These are phyloP conservation scores for Ochropleura leucogaster DNA, from an alignment of 2,888 invertebrate species.

Conservation along the genomic window DNA sequence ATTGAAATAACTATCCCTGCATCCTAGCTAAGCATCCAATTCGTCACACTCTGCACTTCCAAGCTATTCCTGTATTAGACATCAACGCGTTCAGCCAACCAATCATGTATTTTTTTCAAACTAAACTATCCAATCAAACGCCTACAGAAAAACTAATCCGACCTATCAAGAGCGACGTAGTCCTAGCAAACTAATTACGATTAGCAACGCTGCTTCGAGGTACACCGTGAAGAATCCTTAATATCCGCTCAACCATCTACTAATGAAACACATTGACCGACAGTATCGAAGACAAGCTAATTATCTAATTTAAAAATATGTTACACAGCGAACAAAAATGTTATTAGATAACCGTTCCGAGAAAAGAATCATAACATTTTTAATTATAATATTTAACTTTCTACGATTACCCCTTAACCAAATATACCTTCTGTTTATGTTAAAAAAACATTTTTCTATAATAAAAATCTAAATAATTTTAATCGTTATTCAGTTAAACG, in stretches of 20 bases:
- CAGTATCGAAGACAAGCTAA: conserved; percentile 27
- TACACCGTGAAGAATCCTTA: conserved; percentile 58
- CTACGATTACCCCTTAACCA: neutral
- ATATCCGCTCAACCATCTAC: conserved; percentile 44
- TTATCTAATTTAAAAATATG: conserved; percentile 39
- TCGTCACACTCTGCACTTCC: conserved; percentile 24
- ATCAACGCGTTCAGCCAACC: conserved; percentile 39
- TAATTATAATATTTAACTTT: conserved; percentile 14
- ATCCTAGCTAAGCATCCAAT: conserved; percentile 11
- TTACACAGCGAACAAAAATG: conserved; percentile 24
- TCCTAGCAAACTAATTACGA: conserved; percentile 54
- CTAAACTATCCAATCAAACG: conserved; percentile 20
- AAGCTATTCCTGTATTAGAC: conserved; percentile 40
- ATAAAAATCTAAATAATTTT: conserved; percentile 8
- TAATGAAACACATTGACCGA: conserved; percentile 49
- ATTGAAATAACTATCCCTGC: conserved; percentile 8
- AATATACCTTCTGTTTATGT: neutral
- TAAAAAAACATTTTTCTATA: neutral
- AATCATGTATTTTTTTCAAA: conserved; percentile 10
- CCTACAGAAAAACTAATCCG: neutral
- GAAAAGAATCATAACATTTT: conserved; percentile 17
- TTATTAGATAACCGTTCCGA: conserved; percentile 24
- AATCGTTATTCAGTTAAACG: conserved; percentile 9
- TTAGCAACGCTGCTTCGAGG: conserved; percentile 54
- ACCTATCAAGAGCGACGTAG: conserved; percentile 29